Evolutionary conservation across 2,113 vertebrate genomes (phyloP), one percentile per base, ranked within the genome.

Genomic region (Dicrurus megarhynchus): DNA sequence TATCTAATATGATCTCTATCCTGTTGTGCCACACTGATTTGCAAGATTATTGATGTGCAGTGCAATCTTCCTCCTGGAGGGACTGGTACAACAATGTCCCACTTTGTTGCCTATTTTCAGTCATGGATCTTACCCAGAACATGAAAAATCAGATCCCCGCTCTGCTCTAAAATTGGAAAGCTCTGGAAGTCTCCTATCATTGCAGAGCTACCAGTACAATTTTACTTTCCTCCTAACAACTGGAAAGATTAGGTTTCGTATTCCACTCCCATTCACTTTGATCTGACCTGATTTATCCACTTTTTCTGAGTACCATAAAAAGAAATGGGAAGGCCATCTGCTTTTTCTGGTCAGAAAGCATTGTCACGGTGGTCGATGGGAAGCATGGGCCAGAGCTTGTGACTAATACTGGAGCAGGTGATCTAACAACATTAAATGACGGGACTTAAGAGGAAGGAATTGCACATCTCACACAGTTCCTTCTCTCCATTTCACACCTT

Each of bases 1-100:
- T 95, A 93, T 71, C 90, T 95, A 95, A 84, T 90, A 94, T 69
- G 78, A 97, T 97, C 80, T 96, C 90, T 95, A 96, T 46, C 67
- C 59, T 92, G 88, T 92, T 97, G 82, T 59, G 64, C 61, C 71
- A 95, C 80, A 85, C 44, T 53, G 91, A 93, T 94, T 87, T 87
- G 68, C 88, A 71, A 85, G 59, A 73, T 42, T 55, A 64, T 10
- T 91, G 74, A 96, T 50, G 64, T 64, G 59, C 59, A 55, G 79
- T 74, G 26, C 85, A 93, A 79, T 88, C 75, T 87, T 65, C 59
- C 91, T 96, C 95, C 92, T 85, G 71, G 91, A 96, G 81, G 87
- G 93, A 77, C 23, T 79, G 75, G 50, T 84, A 73, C 64, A 94
- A 93, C 76, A 69, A 33, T 11, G 37, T 49, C 64, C 86, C 86